phyloP scores from a whole-genome alignment of 2,888 invertebrate species.

The Scotopteryx bipunctaria region DNA sequence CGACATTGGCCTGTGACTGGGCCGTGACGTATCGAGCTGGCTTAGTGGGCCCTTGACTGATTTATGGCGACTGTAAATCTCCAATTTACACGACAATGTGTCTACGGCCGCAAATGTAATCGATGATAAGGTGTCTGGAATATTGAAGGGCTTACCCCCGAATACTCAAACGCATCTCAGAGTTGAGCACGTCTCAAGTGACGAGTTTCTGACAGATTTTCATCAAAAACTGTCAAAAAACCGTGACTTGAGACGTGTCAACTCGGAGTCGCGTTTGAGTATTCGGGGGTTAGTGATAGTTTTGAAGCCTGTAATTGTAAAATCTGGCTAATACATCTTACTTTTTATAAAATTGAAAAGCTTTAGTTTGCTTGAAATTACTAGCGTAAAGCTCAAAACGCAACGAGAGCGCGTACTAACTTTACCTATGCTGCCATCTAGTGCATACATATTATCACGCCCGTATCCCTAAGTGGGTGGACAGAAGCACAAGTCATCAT shows the following conservation, averaged over 20 bases:
- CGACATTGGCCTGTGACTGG: slow-evolving; percentile 56
- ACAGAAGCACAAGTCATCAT: too few relatives aligned
- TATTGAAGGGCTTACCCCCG: slow-evolving; percentile 24
- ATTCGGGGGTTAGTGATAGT: slow-evolving; percentile 21
- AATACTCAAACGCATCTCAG: too few relatives aligned
- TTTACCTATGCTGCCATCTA: too few relatives aligned
- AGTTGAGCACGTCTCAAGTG: too few relatives aligned
- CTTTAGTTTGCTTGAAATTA: not conserved
- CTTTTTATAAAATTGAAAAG: not conserved
- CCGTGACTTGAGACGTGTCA: too few relatives aligned
- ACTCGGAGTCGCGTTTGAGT: too few relatives aligned
- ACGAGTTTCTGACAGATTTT: too few relatives aligned
- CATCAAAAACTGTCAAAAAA: too few relatives aligned
- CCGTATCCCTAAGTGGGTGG: too few relatives aligned
- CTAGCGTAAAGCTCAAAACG: too few relatives aligned
- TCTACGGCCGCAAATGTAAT: slow-evolving; percentile 56
- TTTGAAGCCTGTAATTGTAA: slow-evolving; percentile 26
- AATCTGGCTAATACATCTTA: not conserved
- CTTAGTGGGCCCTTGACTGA: slow-evolving; percentile 75
- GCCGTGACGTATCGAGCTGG: slow-evolving; percentile 72
- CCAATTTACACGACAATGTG: slow-evolving; percentile 75
- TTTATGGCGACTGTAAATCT: slow-evolving; percentile 78
- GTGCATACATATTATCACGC: too few relatives aligned
- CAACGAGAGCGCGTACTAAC: too few relatives aligned
- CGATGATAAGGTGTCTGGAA: slow-evolving; percentile 50